Evolutionary conservation across 2,888 invertebrate genomes (phyloP), one percentile per base, ranked within the genome.

Genomic region (Notocelia uddmanniana): DNA sequence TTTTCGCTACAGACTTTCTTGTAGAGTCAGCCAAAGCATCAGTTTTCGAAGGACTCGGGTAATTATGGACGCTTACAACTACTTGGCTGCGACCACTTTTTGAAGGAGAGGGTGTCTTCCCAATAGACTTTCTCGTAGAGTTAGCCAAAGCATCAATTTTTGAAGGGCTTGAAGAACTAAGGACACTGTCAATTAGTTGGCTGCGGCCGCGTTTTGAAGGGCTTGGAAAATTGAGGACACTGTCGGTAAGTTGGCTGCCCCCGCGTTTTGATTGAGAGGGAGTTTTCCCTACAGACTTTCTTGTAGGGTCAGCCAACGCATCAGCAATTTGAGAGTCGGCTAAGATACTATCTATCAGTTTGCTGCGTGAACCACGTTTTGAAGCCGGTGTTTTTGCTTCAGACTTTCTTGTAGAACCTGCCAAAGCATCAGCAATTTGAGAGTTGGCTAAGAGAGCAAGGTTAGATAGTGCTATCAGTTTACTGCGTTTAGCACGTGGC

Each of bases 331-430:
- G 2, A 26, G 48, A 26, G 45, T 8, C 3, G 10, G 2, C 37
- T 21, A 48, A 48, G 3, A 62, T 26, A 18, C 45, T 48, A 26
- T 48, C 62, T n/a, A 48, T 48, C 13, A 62, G 11, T 26, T 34
- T 50, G 13, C 62, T 31, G 15, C 62, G 50, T 3, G 62, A 63
- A 50, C 50, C 31, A n/a, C 50, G 62, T 31, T 50, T 63, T 8
- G 62, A 26, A 50, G 34, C 8, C 15, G 50, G 50, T 15, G 63
- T 21, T 5, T 31, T 18, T 6, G 50, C 50, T 13, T 18, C 19
- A 9, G 63, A 63, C 50, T 50, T 52, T 18, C 26, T 62, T 21
- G 41, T 23, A 13, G 60, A 62, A 48, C 26, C 31, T 13, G 18
- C 48, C 19, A 58, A 37, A 37, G 13, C 19, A 21, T 58, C 58